These are phyloP conservation scores for Sorex fumeus DNA, from an alignment of 2,113 vertebrate genomes.

Conservation along the genomic window DNA sequence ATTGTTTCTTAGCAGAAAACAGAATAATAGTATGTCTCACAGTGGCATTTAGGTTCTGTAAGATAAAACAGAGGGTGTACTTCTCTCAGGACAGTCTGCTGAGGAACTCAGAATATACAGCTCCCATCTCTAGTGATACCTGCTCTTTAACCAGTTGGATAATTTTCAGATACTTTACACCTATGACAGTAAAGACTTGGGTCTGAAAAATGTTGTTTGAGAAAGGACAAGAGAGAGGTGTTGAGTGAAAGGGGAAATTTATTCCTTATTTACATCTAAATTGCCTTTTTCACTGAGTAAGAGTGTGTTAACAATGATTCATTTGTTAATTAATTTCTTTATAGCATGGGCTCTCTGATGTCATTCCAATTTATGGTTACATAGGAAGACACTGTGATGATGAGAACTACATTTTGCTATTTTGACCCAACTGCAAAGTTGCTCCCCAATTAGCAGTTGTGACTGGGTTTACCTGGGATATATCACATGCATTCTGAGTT, in stretches of 20 bases:
- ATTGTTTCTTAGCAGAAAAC: constrained; percentile 58
- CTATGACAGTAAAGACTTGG: background rate
- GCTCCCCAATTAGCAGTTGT: background rate
- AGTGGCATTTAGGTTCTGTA: constrained; percentile 1
- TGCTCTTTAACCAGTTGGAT: constrained; percentile 17
- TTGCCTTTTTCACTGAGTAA: constrained; percentile 8
- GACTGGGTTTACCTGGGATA: background rate
- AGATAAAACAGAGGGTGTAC: background rate
- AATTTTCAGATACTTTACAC: constrained; percentile 20
- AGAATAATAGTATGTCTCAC: constrained; percentile 18
- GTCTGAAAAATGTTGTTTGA: background rate
- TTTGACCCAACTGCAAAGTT: background rate
- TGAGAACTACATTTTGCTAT: constrained; percentile 30
- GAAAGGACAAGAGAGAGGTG: background rate
- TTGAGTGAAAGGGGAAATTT: constrained; percentile 12
- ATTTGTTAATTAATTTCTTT: constrained; percentile 7
- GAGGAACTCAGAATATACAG: constrained; percentile 42
- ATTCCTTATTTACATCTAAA: constrained; percentile 19
- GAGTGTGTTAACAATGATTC: background rate
- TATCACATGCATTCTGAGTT: background rate
- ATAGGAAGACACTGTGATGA: background rate
- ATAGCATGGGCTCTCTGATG: background rate
- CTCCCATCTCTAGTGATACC: fast-evolving
- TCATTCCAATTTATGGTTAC: background rate
- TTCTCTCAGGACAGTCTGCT: background rate